A percentile compares a stretch with the other conserved stretches of the same genome.
Conservation (phyloP, 2,797 vertebrate genomes). For the Sarcophilus harrisii region DNA sequence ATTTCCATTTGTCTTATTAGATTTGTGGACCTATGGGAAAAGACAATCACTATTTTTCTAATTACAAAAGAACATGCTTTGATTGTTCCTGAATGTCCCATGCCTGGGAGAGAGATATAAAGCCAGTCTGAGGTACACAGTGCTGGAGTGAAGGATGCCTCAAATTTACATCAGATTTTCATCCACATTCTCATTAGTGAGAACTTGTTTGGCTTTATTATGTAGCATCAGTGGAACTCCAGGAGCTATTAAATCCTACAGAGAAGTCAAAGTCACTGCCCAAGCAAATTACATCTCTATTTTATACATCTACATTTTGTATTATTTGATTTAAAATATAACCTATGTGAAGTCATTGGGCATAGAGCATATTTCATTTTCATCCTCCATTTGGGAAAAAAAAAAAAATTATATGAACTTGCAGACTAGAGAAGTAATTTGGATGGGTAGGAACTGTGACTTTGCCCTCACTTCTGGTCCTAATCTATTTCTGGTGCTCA, state of each 20-base stretch:
- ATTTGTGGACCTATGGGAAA: not conserved
- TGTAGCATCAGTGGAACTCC: not conserved
- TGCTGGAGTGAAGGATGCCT: conserved; percentile 28
- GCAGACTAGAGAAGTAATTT: not conserved
- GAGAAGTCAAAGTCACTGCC: conserved; percentile 45
- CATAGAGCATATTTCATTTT: not conserved
- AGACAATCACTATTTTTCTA: not conserved
- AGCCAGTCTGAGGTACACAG: conserved; percentile 15
- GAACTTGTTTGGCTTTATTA: conserved; percentile 22
- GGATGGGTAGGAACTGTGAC: not conserved
- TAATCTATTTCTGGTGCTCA: not conserved
- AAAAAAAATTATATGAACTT: not conserved
- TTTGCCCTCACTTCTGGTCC: not conserved
- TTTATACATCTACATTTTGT: conserved; percentile 26
- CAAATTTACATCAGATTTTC: not conserved
- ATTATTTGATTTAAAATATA: conserved; percentile 43
- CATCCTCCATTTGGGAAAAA: not conserved
- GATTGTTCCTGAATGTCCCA: not conserved
- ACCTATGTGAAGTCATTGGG: not conserved
- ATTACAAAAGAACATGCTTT: not conserved
- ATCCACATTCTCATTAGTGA: conserved; percentile 20
- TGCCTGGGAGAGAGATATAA: conserved; percentile 43
- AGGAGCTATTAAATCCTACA: conserved; percentile 8
- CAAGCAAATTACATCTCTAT: conserved; percentile 28
- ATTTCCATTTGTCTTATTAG: not conserved